Evolutionary conservation across 2,113 vertebrate genomes (phyloP), one percentile per base, ranked within the genome.

Genomic region (Takifugu flavidus): DNA sequence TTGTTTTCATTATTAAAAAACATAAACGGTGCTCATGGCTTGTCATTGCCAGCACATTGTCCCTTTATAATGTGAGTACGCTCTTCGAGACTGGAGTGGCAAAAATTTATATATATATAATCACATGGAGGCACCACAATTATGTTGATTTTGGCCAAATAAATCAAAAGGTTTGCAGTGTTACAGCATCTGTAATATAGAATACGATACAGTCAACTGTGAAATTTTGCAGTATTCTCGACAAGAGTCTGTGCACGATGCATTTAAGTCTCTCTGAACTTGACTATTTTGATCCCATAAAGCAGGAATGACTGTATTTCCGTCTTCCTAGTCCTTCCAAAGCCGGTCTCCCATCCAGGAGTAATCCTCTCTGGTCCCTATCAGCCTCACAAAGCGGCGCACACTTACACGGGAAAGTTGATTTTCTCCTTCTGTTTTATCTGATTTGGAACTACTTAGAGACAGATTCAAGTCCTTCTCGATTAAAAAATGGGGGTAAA

Each of bases 371-470:
- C 82, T 79, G 77, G 70, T 82, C 75, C 76, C 72, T 82, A 85
- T 85, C 81, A 87, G 79, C 67, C 54, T 53, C 71, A 67, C 72
- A 86, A 80, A 86, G 82, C 80, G 72, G 70, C 45, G 13, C 77
- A 79, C 80, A 75, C 79, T 86, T 86, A 88, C 82, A 86, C 42
- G 69, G 65, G 74, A 67, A 87, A 85, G 67, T 82, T 84, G 80
- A 79, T 83, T 85, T 79, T 67, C 78, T 72, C 65, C 60, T 67
- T 68, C 82, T 80, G 65, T 79, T 89, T 82, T 89, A 90, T 89
- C 84, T 75, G 85, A 89, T 90, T 87, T 80, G 75, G 76, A 67
- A 88, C 83, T 82, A 83, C 83, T 86, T 84, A 86, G 82, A 84
- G 82, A 76, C 78, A 73, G 77, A 75, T 84, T 66, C 67, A 76